Evolutionary conservation across 2,888 invertebrate genomes (phyloP).

Genomic region (Amiota minor): DNA sequence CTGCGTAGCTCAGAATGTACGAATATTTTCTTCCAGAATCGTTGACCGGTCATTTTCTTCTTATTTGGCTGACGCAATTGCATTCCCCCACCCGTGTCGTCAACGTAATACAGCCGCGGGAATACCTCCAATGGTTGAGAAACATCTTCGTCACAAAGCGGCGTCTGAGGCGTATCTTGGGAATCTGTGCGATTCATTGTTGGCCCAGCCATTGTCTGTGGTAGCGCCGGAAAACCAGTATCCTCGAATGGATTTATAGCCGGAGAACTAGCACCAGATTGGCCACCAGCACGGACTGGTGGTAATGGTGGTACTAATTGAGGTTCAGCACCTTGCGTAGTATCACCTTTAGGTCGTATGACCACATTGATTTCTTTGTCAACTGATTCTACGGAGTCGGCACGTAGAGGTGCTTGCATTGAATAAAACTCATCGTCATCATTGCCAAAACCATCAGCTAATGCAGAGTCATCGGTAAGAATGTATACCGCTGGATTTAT

Average conservation of each 20-base stretch:
- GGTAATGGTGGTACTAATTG: constrained; percentile 82
- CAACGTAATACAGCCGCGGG: constrained; percentile 83
- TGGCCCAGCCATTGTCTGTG: constrained; percentile 52
- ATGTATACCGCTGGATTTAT: constrained; percentile 55
- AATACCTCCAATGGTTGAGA: constrained; percentile 94
- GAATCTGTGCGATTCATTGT: constrained; percentile 76
- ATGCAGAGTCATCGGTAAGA: constrained; percentile 67
- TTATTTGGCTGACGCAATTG: constrained; percentile 95
- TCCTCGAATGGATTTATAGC: constrained; percentile 82
- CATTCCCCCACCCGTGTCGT: constrained; percentile 97
- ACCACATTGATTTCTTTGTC: constrained; percentile 87
- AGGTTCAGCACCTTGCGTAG: constrained; percentile 77
- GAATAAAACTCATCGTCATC: constrained; percentile 85
- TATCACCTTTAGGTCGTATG: constrained; percentile 77
- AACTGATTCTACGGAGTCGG: constrained; percentile 83
- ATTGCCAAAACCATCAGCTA: constrained; percentile 78
- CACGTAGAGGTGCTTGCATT: constrained; percentile 81
- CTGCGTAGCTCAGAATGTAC: constrained; percentile 84
- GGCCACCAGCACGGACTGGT: constrained; percentile 57
- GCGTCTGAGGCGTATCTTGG: constrained; percentile 91
- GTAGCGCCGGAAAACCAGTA: constrained; percentile 66
- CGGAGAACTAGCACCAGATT: constrained; percentile 77
- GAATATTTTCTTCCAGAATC: constrained; percentile 98
- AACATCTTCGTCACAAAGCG: constrained; percentile 93
- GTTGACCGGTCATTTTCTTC: constrained; percentile 94